phyloP scores from a whole-genome alignment of 2,113 vertebrate genomes.

The Megalops atlanticus region DNA sequence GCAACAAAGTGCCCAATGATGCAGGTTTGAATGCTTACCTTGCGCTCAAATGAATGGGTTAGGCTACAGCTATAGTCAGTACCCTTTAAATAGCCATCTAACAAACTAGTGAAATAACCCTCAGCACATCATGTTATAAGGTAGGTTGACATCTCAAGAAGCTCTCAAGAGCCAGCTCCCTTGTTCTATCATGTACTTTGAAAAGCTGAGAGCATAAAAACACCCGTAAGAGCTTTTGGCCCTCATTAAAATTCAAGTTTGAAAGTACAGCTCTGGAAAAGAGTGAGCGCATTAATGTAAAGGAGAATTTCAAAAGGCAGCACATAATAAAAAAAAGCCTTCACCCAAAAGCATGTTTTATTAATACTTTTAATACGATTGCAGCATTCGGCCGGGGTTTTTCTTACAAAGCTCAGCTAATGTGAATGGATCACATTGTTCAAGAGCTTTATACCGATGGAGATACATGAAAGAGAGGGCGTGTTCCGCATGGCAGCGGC shows the following conservation, averaged over 20 bases:
- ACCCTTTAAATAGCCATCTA: neutral
- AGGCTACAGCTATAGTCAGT: neutral
- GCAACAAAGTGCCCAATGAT: no score
- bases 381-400: neutral
- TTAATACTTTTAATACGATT: slow-evolving; percentile 2
- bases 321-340: neutral
- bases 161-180: neutral
- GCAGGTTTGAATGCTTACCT: no score
- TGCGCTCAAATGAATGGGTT: no score
- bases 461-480: neutral
- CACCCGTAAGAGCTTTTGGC: slow-evolving; percentile 28
- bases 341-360: neutral
- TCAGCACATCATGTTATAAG: neutral
- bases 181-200: slow-evolving; percentile 30
- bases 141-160: neutral
- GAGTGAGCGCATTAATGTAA: neutral
- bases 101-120: slow-evolving; percentile 3
- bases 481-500: neutral
- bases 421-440: neutral
- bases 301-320: slow-evolving; percentile 16
- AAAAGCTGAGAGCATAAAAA: slow-evolving; percentile 32
- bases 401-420: neutral
- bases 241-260: slow-evolving; percentile 38
- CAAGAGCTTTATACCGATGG: neutral
- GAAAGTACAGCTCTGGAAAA: slow-evolving; percentile 25